Evolutionary conservation across 2,888 invertebrate species (phyloP).

Genomic region (Ceriagrion tenellum): DNA sequence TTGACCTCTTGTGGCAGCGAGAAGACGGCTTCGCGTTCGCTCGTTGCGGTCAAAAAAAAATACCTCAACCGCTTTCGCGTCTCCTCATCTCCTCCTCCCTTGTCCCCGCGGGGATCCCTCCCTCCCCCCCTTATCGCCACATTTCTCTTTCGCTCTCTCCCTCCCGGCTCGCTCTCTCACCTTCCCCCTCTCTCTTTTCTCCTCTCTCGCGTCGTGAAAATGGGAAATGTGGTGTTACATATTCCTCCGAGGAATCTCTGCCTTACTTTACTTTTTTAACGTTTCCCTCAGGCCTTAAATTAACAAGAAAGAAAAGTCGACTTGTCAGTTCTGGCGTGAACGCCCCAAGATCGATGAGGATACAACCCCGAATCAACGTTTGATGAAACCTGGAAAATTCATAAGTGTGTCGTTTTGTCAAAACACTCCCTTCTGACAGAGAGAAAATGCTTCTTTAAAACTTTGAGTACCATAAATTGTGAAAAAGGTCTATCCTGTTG

Average conservation of each 20-base stretch:
- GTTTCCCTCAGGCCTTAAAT: neutral
- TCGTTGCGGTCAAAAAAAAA: conserved; percentile 50
- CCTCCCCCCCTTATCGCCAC: neutral
- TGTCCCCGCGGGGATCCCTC: neutral
- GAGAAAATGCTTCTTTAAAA: neutral
- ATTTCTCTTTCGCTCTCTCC: neutral
- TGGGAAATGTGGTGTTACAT: neutral
- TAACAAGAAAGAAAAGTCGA: neutral
- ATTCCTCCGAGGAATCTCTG: neutral
- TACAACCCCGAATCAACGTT: neutral
- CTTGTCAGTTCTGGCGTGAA: neutral
- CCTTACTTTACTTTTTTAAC: neutral
- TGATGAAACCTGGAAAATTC: neutral
- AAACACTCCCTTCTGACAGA: neutral
- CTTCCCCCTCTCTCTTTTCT: neutral
- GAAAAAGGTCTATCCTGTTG: neutral
- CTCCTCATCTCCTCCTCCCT: neutral
- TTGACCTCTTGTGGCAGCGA: conserved; percentile 26
- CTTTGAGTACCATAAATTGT: neutral
- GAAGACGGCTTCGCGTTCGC: conserved; percentile 20
- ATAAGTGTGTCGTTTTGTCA: neutral
- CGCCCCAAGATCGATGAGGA: neutral
- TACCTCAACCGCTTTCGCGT: neutral
- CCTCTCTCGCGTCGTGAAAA: neutral
- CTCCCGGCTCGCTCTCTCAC: neutral